Conservation (phyloP, 2,113 vertebrate genomes). For the Dolichotis patagonum region DNA sequence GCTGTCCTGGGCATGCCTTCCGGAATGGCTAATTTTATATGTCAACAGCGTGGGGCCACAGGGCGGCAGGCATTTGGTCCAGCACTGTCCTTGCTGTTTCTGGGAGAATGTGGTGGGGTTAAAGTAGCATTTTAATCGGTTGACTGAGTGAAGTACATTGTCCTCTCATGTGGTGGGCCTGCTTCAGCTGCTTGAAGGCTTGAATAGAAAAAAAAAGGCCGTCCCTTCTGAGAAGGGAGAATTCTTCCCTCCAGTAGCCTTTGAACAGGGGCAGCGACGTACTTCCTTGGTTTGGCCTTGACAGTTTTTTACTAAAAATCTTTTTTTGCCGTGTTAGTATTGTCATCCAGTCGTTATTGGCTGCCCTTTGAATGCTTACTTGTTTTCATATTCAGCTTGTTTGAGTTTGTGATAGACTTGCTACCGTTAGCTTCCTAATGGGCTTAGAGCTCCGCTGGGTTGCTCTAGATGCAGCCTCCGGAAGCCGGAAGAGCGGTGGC, state of each 20-base stretch:
- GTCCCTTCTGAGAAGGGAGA: background rate
- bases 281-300: background rate
- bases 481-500: too few species aligned
- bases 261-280: background rate
- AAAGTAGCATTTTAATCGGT: background rate
- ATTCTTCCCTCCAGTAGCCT: background rate
- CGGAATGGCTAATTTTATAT: background rate
- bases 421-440: background rate
- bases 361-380: background rate
- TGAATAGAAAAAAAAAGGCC: background rate
- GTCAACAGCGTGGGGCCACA: background rate
- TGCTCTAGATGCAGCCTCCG: too few species aligned
- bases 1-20: background rate
- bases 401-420: background rate
- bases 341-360: background rate
- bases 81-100: background rate
- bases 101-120: background rate
- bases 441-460: too few species aligned
- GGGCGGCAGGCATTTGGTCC: background rate
- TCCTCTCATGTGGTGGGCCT: background rate
- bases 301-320: background rate
- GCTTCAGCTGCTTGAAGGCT: background rate
- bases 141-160: background rate
- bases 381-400: background rate
- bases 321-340: background rate